Evolutionary conservation across 1,140 invertebrate species (phyloP).

Genomic region (Temnothorax longispinosus): DNA sequence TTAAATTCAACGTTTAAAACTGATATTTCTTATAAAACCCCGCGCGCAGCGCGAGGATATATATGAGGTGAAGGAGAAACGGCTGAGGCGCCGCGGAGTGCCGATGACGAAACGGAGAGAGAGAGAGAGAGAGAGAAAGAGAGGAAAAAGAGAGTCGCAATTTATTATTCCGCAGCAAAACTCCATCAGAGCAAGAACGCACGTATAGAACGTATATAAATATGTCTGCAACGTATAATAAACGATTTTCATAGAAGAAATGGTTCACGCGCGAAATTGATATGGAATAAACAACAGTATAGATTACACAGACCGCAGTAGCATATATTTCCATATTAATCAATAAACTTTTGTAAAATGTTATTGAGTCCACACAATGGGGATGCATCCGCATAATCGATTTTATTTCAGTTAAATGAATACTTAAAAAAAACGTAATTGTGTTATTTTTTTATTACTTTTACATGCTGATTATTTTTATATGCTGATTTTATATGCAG

Average conservation of each 20-base stretch:
- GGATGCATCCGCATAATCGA: neutral
- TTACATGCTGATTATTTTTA: neutral
- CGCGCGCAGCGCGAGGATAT: slow-evolving; percentile 27
- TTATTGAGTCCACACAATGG: neutral
- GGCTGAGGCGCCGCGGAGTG: neutral
- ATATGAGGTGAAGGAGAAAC: slow-evolving; percentile 10
- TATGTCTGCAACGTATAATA: slow-evolving; percentile 43
- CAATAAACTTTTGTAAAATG: slow-evolving; percentile 21
- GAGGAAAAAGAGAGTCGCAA: slow-evolving; percentile 41
- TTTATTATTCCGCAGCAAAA: slow-evolving; percentile 56
- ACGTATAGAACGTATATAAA: slow-evolving; percentile 59
- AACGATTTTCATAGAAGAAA: slow-evolving; percentile 38
- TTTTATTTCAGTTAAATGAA: neutral
- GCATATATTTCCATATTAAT: slow-evolving; percentile 17
- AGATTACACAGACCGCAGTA: slow-evolving; percentile 7
- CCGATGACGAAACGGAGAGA: slow-evolving; percentile 10
- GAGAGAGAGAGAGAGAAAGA: slow-evolving; percentile 27
- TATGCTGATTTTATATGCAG: neutral
- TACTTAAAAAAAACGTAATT: neutral
- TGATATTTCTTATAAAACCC: slow-evolving; percentile 73
- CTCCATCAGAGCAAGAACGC: slow-evolving; percentile 47
- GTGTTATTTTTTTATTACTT: neutral
- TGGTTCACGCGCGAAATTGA: slow-evolving; percentile 32
- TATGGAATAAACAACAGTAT: slow-evolving; percentile 10
- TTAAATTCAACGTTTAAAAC: slow-evolving; percentile 77